These are phyloP conservation scores for Rhingia rostrata DNA, from an alignment of 2,888 invertebrate genomes.

Conservation along the genomic window DNA sequence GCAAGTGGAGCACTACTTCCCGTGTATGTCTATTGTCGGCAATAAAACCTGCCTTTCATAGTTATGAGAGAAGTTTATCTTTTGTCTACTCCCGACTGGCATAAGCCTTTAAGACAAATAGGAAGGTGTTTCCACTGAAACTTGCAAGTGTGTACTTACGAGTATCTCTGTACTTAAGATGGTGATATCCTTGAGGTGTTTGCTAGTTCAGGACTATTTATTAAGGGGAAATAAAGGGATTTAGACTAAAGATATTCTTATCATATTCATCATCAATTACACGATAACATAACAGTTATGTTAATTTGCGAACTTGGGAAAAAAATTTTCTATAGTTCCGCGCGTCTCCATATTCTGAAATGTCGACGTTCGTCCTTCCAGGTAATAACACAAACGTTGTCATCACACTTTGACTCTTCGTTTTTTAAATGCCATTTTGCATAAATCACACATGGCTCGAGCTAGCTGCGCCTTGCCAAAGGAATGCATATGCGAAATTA, in stretches of 20 bases:
- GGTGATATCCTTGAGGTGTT: constrained; percentile 40
- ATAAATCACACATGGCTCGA: constrained; percentile 60
- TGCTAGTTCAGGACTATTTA: not conserved
- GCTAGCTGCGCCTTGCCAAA: constrained; percentile 10
- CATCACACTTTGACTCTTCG: constrained; percentile 56
- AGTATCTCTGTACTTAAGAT: constrained; percentile 26
- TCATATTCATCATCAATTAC: constrained; percentile 36
- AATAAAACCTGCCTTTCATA: constrained; percentile 47
- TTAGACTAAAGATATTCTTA: too few relatives aligned
- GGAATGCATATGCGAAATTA: constrained; percentile 48
- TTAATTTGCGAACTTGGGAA: constrained; percentile 10
- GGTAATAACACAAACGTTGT: constrained; percentile 63
- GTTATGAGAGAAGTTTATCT: constrained; percentile 65
- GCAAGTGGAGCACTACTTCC: constrained; percentile 11
- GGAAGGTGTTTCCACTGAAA: constrained; percentile 45
- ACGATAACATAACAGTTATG: constrained; percentile 40
- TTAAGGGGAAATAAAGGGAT: too few relatives aligned
- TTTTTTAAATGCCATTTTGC: constrained; percentile 59
- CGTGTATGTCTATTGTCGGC: constrained; percentile 49
- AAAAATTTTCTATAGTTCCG: too few relatives aligned
- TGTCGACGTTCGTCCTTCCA: constrained; percentile 19
- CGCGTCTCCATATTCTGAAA: too few relatives aligned
- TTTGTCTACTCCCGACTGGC: constrained; percentile 41
- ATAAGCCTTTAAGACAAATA: constrained; percentile 60
- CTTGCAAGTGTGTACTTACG: constrained; percentile 36